Evolutionary conservation across 2,797 vertebrate genomes (phyloP).

Genomic region (Danio aesculapii): DNA sequence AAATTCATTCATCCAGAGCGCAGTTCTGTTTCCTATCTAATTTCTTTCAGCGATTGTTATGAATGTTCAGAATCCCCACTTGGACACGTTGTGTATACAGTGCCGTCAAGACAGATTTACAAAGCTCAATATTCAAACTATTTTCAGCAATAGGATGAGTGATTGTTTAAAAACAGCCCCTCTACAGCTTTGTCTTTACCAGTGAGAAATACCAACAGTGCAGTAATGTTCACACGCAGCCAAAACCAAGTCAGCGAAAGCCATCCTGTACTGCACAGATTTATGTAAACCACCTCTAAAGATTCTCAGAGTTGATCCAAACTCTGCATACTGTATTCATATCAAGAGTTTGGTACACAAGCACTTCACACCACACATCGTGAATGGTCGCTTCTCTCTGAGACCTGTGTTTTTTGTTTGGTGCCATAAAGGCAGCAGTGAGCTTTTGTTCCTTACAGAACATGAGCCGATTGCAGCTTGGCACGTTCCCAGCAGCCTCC

Average conservation of each 20-base stretch:
- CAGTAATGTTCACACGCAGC: background rate
- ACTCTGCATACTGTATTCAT: background rate
- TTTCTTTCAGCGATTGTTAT: conserved; percentile 27
- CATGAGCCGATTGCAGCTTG: conserved; percentile 70
- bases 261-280: background rate
- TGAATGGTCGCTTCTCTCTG: conserved; percentile 26
- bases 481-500: conserved; percentile 63
- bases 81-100: conserved; percentile 21
- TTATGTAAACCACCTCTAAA: background rate
- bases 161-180: conserved; percentile 43
- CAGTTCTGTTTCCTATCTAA: conserved; percentile 24
- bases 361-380: conserved; percentile 10
- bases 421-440: conserved; percentile 56
- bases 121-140: conserved; percentile 29
- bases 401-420: conserved; percentile 54
- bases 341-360: background rate
- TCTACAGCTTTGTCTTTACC: conserved; percentile 54
- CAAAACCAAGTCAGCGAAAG: background rate
- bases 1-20: conserved; percentile 35
- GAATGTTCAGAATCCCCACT: conserved; percentile 21
- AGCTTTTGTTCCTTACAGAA: conserved; percentile 73
- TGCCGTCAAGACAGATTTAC: conserved; percentile 31
- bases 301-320: conserved; percentile 1
- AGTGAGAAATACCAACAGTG: conserved; percentile 1
- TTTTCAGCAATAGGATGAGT: conserved; percentile 9